Evolutionary conservation across 1,140 invertebrate species (phyloP), one percentile per base, ranked within the genome.

Genomic region (Hylaeus volcanicus): DNA sequence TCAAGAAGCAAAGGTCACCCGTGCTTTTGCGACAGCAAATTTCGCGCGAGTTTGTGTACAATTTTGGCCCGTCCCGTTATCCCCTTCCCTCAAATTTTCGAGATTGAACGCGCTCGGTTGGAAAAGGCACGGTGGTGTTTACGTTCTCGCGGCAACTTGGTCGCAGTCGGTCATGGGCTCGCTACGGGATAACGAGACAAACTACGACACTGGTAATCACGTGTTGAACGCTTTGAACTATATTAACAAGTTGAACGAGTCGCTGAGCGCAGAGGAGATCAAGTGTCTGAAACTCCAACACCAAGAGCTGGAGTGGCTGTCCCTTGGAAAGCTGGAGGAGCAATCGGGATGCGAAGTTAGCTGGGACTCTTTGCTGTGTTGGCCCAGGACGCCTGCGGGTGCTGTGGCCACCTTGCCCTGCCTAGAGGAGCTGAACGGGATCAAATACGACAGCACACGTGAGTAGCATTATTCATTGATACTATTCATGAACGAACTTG

Each of bases 311-410:
- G 53, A 58, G 5, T 6, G 39, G 14, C n/a, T 75, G 37, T 69
- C 79, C 0, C 37, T 69, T 1, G 79, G 48, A 3, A 48, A n/a
- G 5, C 60, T 58, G n/a, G 51, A 81, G 63, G 85, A 81, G 0
- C 60, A 65, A 6, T 53, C 15, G 9, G 86, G 78, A 55, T 88
- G 86, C 37, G 61, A 88, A 48, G 66, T 86, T n/a, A 80, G 9
- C 61, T 97, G 95, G 93, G 97, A 98, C 91, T 94, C 94, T 4
- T 89, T 97, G 3, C 92, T 96, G 1, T 98, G 97, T 88, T 98
- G 97, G 97, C 96, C 96, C 1, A 93, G 94, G 1, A 96, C 97
- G 2, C 93, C 93, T 0, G 94, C 95, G 58, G 95, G 95, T 26
- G 94, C 94, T 0, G 83, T 95, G 41, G 96, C 95, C 1, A 88